A percentile compares a stretch with the other conserved stretches of the same genome.
Conservation (phyloP, 1,140 invertebrate species). For the Aphelinus certus region DNA sequence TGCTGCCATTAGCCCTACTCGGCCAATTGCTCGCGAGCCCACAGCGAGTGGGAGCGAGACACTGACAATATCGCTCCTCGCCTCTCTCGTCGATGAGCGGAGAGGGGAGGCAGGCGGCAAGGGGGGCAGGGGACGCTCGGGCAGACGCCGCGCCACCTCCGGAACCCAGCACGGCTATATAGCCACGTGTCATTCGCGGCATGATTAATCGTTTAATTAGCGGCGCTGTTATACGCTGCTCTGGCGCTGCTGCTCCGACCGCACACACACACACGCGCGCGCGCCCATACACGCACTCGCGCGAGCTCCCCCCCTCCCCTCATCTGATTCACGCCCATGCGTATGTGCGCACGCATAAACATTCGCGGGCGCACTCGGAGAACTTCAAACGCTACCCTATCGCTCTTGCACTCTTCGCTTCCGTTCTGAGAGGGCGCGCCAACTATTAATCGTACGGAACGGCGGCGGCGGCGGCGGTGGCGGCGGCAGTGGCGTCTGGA, state of each 20-base stretch:
- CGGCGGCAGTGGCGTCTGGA: constrained; percentile 41
- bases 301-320: not conserved
- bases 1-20: too few species aligned
- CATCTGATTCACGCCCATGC: not conserved
- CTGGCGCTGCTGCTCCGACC: constrained; percentile 43
- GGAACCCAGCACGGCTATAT: constrained; percentile 23
- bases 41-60: too few species aligned
- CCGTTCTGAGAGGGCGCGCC: constrained; percentile 40
- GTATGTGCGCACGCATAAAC: not conserved
- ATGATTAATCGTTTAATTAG: constrained; percentile 68
- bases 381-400: too few species aligned
- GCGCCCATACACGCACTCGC: constrained; percentile 29
- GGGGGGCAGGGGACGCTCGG: too few species aligned
- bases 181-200: constrained; percentile 60
- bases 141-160: too few species aligned
- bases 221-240: constrained; percentile 60
- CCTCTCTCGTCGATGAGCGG: too few species aligned
- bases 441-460: constrained; percentile 50
- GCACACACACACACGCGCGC: constrained; percentile 38
- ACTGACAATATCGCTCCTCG: too few species aligned
- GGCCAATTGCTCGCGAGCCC: too few species aligned
- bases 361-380: too few species aligned
- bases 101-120: too few species aligned
- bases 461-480: not conserved
- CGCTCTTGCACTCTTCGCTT: too few species aligned